Conservation (phyloP, 92 coral and sea anemone genomes). For the Zoanthus sansibaricus region DNA sequence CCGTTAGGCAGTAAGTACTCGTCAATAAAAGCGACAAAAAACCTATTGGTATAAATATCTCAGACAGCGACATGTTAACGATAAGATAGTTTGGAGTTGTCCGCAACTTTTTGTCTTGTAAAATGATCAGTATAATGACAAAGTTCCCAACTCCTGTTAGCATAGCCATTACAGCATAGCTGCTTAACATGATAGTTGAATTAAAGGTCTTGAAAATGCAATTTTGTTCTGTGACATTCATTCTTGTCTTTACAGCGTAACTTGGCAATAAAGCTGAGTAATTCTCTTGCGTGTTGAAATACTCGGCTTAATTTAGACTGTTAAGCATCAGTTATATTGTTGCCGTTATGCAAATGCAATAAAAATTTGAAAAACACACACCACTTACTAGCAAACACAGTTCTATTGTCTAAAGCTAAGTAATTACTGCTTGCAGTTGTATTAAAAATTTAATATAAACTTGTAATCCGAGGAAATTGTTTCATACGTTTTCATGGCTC, state of each 20-base stretch:
- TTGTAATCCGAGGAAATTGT: too few species aligned
- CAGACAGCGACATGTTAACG: slow-evolving; percentile 6
- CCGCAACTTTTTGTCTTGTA: slow-evolving; percentile 7
- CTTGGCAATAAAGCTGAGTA: too few species aligned
- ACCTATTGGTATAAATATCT: background rate
- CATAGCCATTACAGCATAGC: background rate
- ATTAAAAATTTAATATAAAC: too few species aligned
- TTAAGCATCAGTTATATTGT: too few species aligned
- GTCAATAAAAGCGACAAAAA: background rate
- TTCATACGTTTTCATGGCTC: too few species aligned
- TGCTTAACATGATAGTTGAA: background rate
- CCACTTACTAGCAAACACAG: too few species aligned
- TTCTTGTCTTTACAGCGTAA: background rate
- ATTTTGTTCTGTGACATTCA: background rate
- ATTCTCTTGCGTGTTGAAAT: too few species aligned
- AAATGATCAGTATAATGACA: background rate
- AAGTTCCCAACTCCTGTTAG: slow-evolving; percentile 8
- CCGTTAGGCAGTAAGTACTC: background rate
- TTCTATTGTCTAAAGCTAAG: too few species aligned
- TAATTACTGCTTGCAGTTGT: too few species aligned
- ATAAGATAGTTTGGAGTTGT: background rate
- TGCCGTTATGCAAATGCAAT: too few species aligned
- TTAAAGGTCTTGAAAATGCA: background rate
- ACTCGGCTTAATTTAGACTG: too few species aligned
- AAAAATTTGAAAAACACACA: too few species aligned